These are phyloP conservation scores for Candidula unifasciata DNA, from an alignment of 2,888 invertebrate species.

Conservation along the genomic window DNA sequence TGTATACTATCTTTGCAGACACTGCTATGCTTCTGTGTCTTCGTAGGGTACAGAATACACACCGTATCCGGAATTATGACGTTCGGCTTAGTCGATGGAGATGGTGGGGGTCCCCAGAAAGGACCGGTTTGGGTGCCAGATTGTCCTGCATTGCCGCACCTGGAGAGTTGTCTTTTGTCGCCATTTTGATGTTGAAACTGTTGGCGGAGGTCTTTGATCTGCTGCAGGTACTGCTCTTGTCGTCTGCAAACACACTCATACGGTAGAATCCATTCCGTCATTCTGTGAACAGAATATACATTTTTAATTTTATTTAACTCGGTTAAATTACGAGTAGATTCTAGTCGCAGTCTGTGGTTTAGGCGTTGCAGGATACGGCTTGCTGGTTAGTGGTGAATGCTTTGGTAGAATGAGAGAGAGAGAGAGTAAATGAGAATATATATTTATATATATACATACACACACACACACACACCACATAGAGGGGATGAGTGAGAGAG, in stretches of 20 bases:
- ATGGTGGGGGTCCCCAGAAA: constrained; percentile 10
- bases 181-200: constrained; percentile 49
- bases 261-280: constrained; percentile 63
- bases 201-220: constrained; percentile 60
- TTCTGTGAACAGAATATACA: constrained; percentile 35
- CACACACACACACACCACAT: no score
- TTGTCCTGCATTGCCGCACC: neutral
- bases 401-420: no score
- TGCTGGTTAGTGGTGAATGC: no score
- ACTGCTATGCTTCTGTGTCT: neutral
- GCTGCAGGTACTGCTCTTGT: constrained; percentile 62
- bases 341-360: no score
- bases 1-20: neutral
- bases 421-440: no score
- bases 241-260: constrained; percentile 62
- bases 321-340: no score
- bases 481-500: no score
- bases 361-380: no score
- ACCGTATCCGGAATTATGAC: neutral
- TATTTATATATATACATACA: no score
- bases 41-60: constrained; percentile 14
- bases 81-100: neutral
- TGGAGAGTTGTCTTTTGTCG: neutral
- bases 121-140: neutral
- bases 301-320: no score